phyloP scores from a whole-genome alignment of 2,797 vertebrate genomes.

The Tympanoctomys barrerae region DNA sequence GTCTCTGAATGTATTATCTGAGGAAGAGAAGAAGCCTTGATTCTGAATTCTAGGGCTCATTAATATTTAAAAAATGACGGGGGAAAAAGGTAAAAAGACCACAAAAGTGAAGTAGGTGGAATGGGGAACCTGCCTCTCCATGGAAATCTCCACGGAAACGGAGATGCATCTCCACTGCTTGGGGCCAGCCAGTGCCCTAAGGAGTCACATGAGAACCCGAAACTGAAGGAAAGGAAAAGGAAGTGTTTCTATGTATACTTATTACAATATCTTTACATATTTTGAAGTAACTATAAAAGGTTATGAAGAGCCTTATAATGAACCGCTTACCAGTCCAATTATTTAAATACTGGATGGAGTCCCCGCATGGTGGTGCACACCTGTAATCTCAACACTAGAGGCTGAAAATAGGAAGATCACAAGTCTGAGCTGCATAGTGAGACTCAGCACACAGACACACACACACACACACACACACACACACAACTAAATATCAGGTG shows the following conservation, averaged over 20 bases:
- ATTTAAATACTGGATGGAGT: neutral
- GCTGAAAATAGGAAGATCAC: no score
- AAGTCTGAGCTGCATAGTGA: no score
- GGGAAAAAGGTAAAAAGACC: slow-evolving; percentile 3
- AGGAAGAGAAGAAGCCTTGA: neutral
- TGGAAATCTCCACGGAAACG: neutral
- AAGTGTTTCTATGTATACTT: neutral
- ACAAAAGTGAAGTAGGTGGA: neutral
- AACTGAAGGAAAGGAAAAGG: neutral
- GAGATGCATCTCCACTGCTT: neutral
- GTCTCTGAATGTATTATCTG: neutral
- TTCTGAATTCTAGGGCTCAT: neutral
- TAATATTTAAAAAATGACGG: neutral
- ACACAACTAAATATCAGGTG: neutral
- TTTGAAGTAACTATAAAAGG: slow-evolving; percentile 23
- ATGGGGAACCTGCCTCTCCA: neutral
- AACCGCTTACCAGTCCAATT: neutral
- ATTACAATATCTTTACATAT: slow-evolving; percentile 10
- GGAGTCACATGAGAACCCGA: neutral
- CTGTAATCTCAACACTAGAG: no score
- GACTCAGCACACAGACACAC: no score
- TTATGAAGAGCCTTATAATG: neutral
- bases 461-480: no score
- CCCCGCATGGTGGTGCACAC: no score
- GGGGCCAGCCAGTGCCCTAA: neutral